These are phyloP conservation scores for Polydrusus tereticollis DNA, from an alignment of 2,888 invertebrate species.

Conservation along the genomic window DNA sequence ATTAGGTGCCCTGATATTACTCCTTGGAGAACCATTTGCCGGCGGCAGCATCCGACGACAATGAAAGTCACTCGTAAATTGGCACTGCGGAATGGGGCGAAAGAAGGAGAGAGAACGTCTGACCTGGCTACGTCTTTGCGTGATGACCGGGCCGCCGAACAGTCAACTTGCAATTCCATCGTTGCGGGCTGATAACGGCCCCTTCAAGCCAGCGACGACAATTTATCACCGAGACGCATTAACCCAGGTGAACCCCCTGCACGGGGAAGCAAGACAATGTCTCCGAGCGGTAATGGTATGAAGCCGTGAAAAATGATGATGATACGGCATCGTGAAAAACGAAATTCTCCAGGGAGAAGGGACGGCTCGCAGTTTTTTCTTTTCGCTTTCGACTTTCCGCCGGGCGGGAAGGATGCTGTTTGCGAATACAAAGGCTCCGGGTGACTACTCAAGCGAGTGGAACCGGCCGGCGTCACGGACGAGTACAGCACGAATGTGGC, in stretches of 20 bases:
- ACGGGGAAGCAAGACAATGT: constrained; percentile 63
- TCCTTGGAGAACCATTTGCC: constrained; percentile 69
- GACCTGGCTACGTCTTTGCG: constrained; percentile 42
- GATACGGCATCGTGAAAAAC: constrained; percentile 63
- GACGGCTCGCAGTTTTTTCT: constrained; percentile 32
- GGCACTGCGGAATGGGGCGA: constrained; percentile 57
- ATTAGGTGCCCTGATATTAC: constrained; percentile 73
- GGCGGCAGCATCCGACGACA: constrained; percentile 67
- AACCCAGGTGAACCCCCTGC: constrained; percentile 66
- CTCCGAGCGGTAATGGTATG: constrained; percentile 66
- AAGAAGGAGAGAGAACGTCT: constrained; percentile 42
- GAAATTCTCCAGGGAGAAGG: constrained; percentile 60
- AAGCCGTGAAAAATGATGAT: constrained; percentile 67
- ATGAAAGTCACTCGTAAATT: constrained; percentile 68
- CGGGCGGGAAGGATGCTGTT: constrained; percentile 43
- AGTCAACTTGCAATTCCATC: constrained; percentile 60
- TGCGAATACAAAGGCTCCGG: constrained; percentile 43
- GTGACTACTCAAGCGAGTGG: constrained; percentile 60
- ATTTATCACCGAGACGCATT: constrained; percentile 68
- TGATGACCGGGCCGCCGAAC: constrained; percentile 47
- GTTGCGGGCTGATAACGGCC: constrained; percentile 65
- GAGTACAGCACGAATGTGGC: constrained; percentile 23
- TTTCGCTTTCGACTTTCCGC: constrained; percentile 37
- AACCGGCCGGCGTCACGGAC: constrained; percentile 55
- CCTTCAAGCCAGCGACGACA: constrained; percentile 60